Evolutionary conservation across 35 echinoderm and acorn worm species (phyloP).

Genomic region (Ophioderma brevispina): DNA sequence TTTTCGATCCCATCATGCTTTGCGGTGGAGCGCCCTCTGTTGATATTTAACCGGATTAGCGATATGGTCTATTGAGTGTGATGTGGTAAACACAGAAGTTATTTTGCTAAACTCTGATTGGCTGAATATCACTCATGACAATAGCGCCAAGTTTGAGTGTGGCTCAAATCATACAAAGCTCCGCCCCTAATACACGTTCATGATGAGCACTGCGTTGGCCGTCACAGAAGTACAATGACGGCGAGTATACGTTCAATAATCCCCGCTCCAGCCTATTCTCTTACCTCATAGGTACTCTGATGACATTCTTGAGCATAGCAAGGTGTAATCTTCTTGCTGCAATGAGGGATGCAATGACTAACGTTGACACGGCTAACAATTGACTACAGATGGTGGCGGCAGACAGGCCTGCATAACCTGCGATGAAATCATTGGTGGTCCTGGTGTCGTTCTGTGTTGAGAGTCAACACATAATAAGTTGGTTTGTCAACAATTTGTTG

Average conservation of each 20-base stretch:
- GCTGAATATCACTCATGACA: too few relatives aligned
- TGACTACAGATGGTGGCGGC: slow-evolving; percentile 45
- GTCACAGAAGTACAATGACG: neutral
- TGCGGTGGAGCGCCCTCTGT: too few relatives aligned
- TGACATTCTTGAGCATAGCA: slow-evolving; percentile 73
- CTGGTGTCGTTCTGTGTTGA: neutral
- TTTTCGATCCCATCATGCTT: too few relatives aligned
- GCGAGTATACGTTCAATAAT: too few relatives aligned
- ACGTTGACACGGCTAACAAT: slow-evolving; percentile 34
- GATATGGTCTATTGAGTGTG: too few relatives aligned
- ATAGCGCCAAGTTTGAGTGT: neutral
- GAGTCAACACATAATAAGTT: too few relatives aligned
- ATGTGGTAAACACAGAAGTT: too few relatives aligned
- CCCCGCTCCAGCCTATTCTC: too few relatives aligned
- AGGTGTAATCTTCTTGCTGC: slow-evolving; percentile 75
- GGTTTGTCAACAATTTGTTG: too few relatives aligned
- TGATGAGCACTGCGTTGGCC: neutral
- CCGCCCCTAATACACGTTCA: neutral
- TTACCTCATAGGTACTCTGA: slow-evolving; percentile 87
- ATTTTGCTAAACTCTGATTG: too few relatives aligned
- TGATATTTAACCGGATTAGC: too few relatives aligned
- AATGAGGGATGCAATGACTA: slow-evolving; percentile 57
- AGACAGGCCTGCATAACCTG: slow-evolving; percentile 81
- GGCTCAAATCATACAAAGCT: too few relatives aligned
- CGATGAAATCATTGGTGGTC: slow-evolving; percentile 35